Evolutionary conservation across 2,113 vertebrate genomes (phyloP).

Genomic region (Cepphus grylle): DNA sequence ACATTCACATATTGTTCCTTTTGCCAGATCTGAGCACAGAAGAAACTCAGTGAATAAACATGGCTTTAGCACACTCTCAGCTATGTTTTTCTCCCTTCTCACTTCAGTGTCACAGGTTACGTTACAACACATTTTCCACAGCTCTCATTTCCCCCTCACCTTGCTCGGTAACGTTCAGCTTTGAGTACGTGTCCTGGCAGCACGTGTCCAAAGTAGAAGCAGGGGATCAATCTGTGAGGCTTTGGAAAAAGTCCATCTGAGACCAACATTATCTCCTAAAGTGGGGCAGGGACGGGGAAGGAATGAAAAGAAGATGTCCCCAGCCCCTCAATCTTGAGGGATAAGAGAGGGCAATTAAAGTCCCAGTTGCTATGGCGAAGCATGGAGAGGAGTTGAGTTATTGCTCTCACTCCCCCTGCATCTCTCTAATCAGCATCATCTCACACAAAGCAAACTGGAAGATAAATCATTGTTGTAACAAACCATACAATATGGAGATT

Average conservation of each 20-base stretch:
- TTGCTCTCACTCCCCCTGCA: background rate
- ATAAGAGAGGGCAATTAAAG: background rate
- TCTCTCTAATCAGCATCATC: background rate
- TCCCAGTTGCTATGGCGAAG: background rate
- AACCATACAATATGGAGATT: background rate
- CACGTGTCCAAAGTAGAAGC: background rate
- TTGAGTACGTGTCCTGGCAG: background rate
- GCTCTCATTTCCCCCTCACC: background rate
- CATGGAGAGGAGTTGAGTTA: background rate
- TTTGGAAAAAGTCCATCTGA: background rate
- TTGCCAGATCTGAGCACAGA: background rate
- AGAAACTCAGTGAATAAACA: background rate
- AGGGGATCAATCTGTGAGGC: background rate
- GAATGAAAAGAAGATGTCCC: background rate
- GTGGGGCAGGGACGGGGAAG: accelerated
- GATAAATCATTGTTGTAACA: background rate
- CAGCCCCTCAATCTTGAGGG: background rate
- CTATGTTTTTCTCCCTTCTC: background rate
- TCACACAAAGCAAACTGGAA: background rate
- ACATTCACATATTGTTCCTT: background rate
- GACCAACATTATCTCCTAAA: background rate
- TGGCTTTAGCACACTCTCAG: background rate
- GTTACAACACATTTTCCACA: background rate
- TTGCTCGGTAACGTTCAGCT: background rate
- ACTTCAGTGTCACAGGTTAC: background rate